phyloP scores from a whole-genome alignment of 2,113 vertebrate species.

The Zeus faber region DNA sequence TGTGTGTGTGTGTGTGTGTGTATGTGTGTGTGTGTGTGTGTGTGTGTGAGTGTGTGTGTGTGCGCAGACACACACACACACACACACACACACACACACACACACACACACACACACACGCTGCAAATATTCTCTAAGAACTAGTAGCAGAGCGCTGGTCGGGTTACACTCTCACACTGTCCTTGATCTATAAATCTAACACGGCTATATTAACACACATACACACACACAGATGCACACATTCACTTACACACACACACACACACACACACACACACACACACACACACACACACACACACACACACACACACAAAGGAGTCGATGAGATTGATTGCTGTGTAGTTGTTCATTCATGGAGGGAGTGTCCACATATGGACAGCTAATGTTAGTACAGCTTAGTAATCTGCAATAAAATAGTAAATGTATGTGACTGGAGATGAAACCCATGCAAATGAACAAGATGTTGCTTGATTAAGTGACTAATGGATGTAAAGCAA shows the following conservation, averaged over 20 bases:
- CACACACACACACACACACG: not conserved
- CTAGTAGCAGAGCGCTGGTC: too few relatives aligned
- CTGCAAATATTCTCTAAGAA: not conserved
- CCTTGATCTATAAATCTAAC: too few relatives aligned
- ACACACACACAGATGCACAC: not conserved
- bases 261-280: slow-evolving; percentile 8
- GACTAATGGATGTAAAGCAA: too few relatives aligned
- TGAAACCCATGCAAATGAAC: too few relatives aligned
- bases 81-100: not conserved
- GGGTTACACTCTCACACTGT: too few relatives aligned
- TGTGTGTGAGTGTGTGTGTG: slow-evolving; percentile 21
- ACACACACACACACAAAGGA: slow-evolving; percentile 10
- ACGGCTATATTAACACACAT: not conserved
- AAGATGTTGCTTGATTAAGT: too few relatives aligned
- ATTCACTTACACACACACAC: not conserved
- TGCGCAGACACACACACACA: slow-evolving; percentile 18
- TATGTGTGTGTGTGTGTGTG: slow-evolving; percentile 1
- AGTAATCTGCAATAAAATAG: too few relatives aligned
- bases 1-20: slow-evolving; percentile 1
- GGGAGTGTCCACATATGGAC: slow-evolving; percentile 24
- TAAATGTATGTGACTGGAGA: too few relatives aligned
- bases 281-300: not conserved
- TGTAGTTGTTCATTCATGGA: slow-evolving; percentile 30
- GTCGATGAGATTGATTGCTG: slow-evolving; percentile 34
- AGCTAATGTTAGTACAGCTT: too few relatives aligned